Conservation (phyloP, 2,797 vertebrate species). For the Sebastiscus tertius region DNA sequence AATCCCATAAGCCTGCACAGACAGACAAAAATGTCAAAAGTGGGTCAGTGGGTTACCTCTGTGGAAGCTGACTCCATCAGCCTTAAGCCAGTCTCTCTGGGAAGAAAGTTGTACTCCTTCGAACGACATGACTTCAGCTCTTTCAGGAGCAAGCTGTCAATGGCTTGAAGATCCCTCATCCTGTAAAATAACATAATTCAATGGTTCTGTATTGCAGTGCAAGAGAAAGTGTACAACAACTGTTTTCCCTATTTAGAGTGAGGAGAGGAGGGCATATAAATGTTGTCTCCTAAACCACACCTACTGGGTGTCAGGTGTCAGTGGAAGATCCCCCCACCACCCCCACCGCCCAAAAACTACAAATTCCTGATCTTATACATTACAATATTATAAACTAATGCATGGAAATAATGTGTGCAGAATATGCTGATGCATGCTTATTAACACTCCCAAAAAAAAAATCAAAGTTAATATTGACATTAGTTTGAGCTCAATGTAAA, state of each 20-base stretch:
- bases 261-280: neutral
- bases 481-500: neutral
- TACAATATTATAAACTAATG: no score
- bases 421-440: neutral
- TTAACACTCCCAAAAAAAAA: neutral
- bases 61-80: conserved; percentile 88
- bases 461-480: neutral
- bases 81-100: conserved; percentile 90
- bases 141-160: conserved; percentile 84
- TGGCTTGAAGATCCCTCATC: conserved; percentile 69
- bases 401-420: neutral
- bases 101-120: conserved; percentile 89
- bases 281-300: conserved; percentile 39
- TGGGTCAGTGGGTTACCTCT: conserved; percentile 83
- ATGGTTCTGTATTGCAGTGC: neutral
- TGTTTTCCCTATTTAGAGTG: neutral
- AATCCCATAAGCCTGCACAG: neutral
- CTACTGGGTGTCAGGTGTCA: conserved; percentile 60
- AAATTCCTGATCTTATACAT: neutral
- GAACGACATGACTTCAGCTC: conserved; percentile 90
- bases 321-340: neutral
- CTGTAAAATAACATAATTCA: conserved; percentile 55
- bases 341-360: neutral
- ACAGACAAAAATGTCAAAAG: neutral
- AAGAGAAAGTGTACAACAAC: neutral